Conservation (phyloP, 37 sponge, comb jelly and placozoan species). For the Eunapius fragilis region DNA sequence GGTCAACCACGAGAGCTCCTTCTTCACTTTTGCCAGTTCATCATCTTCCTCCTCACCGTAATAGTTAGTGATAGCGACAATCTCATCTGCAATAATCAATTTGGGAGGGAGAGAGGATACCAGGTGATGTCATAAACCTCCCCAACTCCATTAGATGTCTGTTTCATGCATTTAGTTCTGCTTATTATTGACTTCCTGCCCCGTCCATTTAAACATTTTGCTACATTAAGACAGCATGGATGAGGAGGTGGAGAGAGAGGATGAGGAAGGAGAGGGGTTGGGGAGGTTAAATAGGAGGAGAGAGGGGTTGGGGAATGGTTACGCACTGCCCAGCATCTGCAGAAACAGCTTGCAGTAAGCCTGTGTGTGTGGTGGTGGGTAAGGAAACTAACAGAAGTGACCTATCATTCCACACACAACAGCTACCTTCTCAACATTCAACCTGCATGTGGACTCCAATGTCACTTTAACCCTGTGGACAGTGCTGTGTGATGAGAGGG, state of each 20-base stretch:
- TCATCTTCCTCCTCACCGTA: background rate
- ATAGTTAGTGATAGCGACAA: conserved; percentile 23
- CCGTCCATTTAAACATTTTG: too few species aligned
- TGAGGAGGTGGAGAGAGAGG: too few species aligned
- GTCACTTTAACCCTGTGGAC: conserved; percentile 52
- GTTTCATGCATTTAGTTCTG: too few species aligned
- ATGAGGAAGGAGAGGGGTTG: too few species aligned
- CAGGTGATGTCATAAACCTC: too few species aligned
- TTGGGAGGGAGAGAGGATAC: too few species aligned
- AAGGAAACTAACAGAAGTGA: background rate
- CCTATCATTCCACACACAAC: background rate
- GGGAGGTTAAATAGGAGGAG: too few species aligned
- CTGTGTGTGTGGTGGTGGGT: background rate
- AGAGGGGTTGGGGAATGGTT: background rate
- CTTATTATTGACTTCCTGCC: too few species aligned
- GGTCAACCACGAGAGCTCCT: conserved; percentile 21
- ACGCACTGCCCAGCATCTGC: background rate
- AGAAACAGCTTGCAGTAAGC: background rate
- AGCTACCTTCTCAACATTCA: conserved; percentile 55
- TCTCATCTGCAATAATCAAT: conserved; percentile 8
- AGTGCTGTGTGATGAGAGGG: background rate
- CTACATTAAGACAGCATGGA: too few species aligned
- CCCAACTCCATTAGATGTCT: too few species aligned
- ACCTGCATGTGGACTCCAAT: conserved; percentile 35
- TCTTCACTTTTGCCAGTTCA: conserved; percentile 1